These are phyloP conservation scores for Schizotus pectinicornis DNA, from an alignment of 2,888 invertebrate genomes.

Conservation along the genomic window DNA sequence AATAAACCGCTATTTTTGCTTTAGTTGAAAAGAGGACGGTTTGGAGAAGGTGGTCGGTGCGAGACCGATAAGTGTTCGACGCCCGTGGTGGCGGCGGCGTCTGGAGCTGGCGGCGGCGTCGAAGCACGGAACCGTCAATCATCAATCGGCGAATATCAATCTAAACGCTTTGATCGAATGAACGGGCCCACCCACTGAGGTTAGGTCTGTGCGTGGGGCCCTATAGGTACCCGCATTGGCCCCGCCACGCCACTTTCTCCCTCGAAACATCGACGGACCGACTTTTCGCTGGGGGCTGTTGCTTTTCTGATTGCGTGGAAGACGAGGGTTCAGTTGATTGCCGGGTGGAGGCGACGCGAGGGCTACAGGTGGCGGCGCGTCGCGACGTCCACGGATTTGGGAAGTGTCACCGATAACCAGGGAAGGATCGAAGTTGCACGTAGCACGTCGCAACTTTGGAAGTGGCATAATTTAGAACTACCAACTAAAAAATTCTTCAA, in stretches of 20 bases:
- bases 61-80: constrained; percentile 23
- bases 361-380: constrained; percentile 17
- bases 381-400: too few species aligned
- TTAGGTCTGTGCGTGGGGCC: constrained; percentile 20
- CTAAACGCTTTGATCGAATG: constrained; percentile 33
- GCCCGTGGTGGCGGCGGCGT: constrained; percentile 22
- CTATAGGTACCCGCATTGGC: constrained; percentile 13
- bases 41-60: too few species aligned
- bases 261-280: constrained; percentile 24
- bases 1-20: too few species aligned
- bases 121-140: constrained; percentile 35
- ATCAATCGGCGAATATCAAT: constrained; percentile 46
- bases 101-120: too few species aligned
- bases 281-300: constrained; percentile 17
- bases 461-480: too few species aligned
- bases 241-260: constrained; percentile 11
- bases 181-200: constrained; percentile 40
- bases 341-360: constrained; percentile 15
- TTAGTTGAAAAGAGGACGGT: too few species aligned
- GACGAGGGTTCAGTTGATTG: constrained; percentile 28
- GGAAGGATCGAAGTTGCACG: too few species aligned
- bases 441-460: too few species aligned
- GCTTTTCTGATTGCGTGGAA: constrained; percentile 27
- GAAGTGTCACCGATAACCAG: too few species aligned
- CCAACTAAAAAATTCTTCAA: too few species aligned